These are phyloP conservation scores for Girardia tigrina DNA, from an alignment of 2,888 invertebrate genomes.

Conservation along the genomic window DNA sequence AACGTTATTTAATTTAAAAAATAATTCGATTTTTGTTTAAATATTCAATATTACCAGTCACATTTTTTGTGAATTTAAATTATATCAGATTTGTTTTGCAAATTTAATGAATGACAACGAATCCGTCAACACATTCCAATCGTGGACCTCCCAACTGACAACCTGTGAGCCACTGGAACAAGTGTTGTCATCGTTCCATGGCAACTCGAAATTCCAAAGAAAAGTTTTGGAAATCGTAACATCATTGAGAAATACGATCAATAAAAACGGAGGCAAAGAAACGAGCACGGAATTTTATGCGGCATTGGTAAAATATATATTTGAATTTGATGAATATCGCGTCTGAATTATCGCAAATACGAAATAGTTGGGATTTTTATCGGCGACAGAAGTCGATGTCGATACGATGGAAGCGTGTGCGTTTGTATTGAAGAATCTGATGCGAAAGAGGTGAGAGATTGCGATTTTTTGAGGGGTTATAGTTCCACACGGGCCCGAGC, in stretches of 20 bases:
- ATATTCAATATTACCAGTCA: too few species aligned
- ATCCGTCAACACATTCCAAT: not conserved
- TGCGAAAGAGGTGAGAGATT: not conserved
- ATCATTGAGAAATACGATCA: not conserved
- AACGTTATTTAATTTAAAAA: too few species aligned
- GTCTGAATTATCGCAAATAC: not conserved
- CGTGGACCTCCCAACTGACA: not conserved
- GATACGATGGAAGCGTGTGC: not conserved
- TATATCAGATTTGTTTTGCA: too few species aligned
- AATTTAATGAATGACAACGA: conserved; percentile 12
- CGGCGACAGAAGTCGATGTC: not conserved
- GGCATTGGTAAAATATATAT: not conserved
- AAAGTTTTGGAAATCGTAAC: not conserved
- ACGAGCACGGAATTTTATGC: not conserved
- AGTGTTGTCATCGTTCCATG: not conserved
- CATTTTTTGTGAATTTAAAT: too few species aligned
- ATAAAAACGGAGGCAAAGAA: not conserved
- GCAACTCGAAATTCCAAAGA: not conserved
- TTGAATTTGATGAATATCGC: too few species aligned
- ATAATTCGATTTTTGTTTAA: too few species aligned
- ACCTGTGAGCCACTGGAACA: conserved; percentile 5
- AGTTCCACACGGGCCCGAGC: too few species aligned
- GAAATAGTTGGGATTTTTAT: not conserved
- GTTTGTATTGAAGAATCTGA: not conserved
- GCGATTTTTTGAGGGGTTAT: too few species aligned